Conservation (phyloP, 2,113 vertebrate species). For the Cercopithecus mona region DNA sequence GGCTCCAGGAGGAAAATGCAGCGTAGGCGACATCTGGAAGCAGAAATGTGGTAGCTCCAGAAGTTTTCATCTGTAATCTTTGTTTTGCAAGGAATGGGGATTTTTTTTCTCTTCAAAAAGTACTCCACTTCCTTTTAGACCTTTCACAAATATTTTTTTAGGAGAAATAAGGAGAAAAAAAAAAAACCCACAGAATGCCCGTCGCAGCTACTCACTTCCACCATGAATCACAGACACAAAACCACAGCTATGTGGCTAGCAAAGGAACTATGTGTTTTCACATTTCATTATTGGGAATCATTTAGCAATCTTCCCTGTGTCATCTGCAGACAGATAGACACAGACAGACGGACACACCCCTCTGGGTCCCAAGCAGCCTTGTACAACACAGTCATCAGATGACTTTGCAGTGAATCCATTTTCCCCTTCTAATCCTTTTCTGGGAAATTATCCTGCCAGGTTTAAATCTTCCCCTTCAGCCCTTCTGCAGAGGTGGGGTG, state of each 20-base stretch:
- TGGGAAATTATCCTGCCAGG: background rate
- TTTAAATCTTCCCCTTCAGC: background rate
- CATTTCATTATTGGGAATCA: conserved; percentile 60
- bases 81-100: conserved; percentile 59
- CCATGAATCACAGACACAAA: conserved; percentile 75
- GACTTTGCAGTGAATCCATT: background rate
- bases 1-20: background rate
- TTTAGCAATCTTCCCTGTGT: conserved; percentile 65
- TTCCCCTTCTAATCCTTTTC: background rate
- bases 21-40: background rate
- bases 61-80: conserved; percentile 58
- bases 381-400: background rate
- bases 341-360: background rate
- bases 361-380: background rate
- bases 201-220: conserved; percentile 75
- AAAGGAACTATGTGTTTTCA: conserved; percentile 68
- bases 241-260: conserved; percentile 73
- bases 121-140: conserved; percentile 70
- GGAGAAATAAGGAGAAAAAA: conserved; percentile 51
- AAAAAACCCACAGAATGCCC: conserved; percentile 63
- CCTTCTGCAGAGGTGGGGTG: background rate
- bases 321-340: conserved; percentile 60
- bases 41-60: background rate
- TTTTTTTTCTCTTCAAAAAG: conserved; percentile 63
- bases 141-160: conserved; percentile 79